Conservation (phyloP, 1,140 invertebrate genomes). For the Aphaenogaster floridana region DNA sequence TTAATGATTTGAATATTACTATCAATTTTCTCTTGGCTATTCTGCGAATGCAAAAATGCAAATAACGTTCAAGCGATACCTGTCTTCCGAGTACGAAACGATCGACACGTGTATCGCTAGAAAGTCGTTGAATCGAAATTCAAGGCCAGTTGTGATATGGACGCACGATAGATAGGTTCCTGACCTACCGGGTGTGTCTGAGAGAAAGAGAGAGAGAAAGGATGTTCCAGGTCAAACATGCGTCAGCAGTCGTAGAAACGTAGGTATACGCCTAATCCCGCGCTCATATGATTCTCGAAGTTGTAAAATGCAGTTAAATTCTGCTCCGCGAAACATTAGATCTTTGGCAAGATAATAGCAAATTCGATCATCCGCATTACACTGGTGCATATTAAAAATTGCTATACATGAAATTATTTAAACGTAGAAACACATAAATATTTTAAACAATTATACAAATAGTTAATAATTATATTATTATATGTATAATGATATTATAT, state of each 20-base stretch:
- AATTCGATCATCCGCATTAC: too few species aligned
- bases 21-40: neutral
- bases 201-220: neutral
- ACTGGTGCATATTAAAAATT: too few species aligned
- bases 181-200: neutral
- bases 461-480: too few species aligned
- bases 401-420: too few species aligned
- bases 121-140: slow-evolving; percentile 3
- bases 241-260: neutral
- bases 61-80: neutral
- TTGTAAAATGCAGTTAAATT: neutral
- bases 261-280: neutral
- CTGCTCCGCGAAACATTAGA: neutral
- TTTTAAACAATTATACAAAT: too few species aligned
- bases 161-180: neutral
- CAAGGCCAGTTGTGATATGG: neutral
- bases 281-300: neutral
- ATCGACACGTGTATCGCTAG: neutral
- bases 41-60: neutral
- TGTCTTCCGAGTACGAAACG: neutral
- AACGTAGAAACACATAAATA: too few species aligned
- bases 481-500: too few species aligned
- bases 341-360: neutral
- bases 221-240: neutral
- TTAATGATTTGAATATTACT: neutral